Conservation (phyloP, 2,113 vertebrate genomes). For the Panurus biarmicus region DNA sequence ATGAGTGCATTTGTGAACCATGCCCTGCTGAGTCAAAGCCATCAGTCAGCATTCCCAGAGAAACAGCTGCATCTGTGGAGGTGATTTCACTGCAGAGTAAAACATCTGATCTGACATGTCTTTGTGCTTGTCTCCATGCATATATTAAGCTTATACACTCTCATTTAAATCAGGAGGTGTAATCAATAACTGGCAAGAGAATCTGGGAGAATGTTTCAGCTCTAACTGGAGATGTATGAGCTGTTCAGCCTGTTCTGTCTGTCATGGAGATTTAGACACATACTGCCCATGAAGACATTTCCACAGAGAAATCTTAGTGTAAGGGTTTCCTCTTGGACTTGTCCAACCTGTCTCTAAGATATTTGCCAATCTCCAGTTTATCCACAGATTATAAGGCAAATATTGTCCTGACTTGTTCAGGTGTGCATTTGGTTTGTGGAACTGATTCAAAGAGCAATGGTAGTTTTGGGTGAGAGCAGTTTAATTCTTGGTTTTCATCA, state of each 20-base stretch:
- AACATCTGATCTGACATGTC: background rate
- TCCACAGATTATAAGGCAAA: background rate
- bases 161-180: background rate
- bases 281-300: background rate
- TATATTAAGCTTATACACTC: background rate
- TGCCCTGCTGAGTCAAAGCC: background rate
- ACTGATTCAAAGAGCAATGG: background rate
- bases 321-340: background rate
- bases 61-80: background rate
- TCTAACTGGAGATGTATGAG: background rate
- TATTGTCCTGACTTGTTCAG: background rate
- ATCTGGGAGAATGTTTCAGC: background rate
- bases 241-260: background rate
- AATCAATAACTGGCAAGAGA: background rate
- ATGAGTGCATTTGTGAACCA: background rate
- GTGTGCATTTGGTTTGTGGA: background rate
- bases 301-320: background rate
- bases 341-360: background rate
- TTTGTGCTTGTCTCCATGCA: background rate
- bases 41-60: background rate
- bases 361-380: background rate
- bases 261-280: background rate
- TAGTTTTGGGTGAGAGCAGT: background rate
- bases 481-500: background rate
- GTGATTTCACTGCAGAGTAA: background rate